phyloP scores from a whole-genome alignment of 2,113 vertebrate species.

The Platysteira castanea region DNA sequence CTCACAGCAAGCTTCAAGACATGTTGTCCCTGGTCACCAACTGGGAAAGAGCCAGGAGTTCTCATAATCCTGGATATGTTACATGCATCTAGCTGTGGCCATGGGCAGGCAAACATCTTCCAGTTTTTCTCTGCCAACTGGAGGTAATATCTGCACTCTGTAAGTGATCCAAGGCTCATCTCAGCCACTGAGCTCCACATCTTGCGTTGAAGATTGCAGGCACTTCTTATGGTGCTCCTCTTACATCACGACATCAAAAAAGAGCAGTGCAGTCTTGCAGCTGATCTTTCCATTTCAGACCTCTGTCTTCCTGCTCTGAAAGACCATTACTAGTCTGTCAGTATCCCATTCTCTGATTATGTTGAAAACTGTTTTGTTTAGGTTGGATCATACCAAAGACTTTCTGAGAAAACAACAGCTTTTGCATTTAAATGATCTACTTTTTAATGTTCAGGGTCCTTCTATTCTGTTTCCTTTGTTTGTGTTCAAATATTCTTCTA shows the following conservation, averaged over 20 bases:
- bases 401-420: not conserved
- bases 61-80: not conserved
- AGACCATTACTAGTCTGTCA: not conserved
- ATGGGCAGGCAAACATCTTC: not conserved
- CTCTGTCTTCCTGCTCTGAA: not conserved
- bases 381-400: not conserved
- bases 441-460: not conserved
- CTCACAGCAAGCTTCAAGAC: not conserved
- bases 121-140: not conserved
- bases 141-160: not conserved
- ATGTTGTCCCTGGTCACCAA: not conserved
- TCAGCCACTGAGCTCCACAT: not conserved
- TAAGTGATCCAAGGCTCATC: not conserved
- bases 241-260: accelerated
- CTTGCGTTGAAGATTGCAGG: not conserved
- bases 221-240: not conserved
- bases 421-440: not conserved
- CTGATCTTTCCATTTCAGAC: not conserved
- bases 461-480: not conserved
- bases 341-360: not conserved
- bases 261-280: not conserved
- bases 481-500: not conserved
- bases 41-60: not conserved
- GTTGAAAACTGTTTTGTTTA: not conserved
- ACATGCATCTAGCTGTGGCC: not conserved